Evolutionary conservation across 2,888 invertebrate species (phyloP), one percentile per base, ranked within the genome.

Genomic region (Carcina quercana): DNA sequence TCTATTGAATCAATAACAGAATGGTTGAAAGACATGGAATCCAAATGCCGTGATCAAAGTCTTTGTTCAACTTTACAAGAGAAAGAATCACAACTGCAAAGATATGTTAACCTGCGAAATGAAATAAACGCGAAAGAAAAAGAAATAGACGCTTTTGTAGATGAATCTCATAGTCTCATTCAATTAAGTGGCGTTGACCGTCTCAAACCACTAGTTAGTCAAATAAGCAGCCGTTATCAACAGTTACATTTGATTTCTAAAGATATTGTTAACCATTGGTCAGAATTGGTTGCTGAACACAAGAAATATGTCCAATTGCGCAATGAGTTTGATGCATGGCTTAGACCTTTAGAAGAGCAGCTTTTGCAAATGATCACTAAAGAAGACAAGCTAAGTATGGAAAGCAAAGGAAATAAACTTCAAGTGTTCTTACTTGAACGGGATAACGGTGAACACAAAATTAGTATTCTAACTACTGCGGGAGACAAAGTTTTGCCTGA

Each of bases 401-500:
- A 91, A 48, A 88, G 88, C 15, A 89, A 87, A 42, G 86, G 87
- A 1, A 90, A 89, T 38, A 88, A 90, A 42, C 70, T 94, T 10
- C 91, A 92, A 71, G 85, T 91, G 2, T 78, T 94, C 30, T 63
- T 91, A 28, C 85, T 92, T 6, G 96, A 96, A 59, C 89, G 90
- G 45, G 95, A 96, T 47, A 92, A 94, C 58, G 95, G 94, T 1
- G 91, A 93, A 50, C 90, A 91, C 50, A 89, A 93, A 49, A 85
- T 97, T 17, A 87, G 88, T 32, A 87, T 89, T 21, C 72, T 96
- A 11, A 90, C 91, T 8, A 86, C 90, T 2, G 87, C 92, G 1
- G 95, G 95, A 2, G 97, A 98, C 59, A 91, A 92, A 63, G 88
- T 97, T n/a, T 87, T 96, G 39, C 94, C 96, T 0, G 95, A 96